Conservation (phyloP, 2,888 invertebrate genomes). For the Lasioglossum figueresi region DNA sequence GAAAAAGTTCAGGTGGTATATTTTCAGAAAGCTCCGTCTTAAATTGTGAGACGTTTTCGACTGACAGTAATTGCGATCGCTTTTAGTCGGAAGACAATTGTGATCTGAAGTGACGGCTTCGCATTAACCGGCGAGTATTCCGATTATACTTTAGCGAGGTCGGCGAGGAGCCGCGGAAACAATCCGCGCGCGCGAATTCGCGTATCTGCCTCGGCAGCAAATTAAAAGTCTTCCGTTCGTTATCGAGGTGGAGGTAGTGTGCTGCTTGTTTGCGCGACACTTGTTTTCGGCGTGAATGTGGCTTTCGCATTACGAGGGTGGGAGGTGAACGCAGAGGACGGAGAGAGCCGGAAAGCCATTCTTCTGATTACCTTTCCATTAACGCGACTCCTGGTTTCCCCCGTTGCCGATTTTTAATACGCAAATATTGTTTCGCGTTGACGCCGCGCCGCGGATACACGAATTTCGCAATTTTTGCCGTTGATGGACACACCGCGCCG, state of each 20-base stretch:
- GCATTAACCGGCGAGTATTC: not conserved
- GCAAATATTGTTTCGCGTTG: slow-evolving; percentile 25
- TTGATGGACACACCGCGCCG: slow-evolving; percentile 13
- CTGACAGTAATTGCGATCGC: no score
- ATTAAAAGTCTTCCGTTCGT: slow-evolving; percentile 29
- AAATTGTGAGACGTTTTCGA: not conserved
- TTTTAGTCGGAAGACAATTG: not conserved
- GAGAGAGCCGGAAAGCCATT: slow-evolving; percentile 29
- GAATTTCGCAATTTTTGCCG: slow-evolving; percentile 32
- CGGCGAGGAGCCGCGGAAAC: not conserved
- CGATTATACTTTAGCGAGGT: not conserved
- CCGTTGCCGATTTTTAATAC: not conserved
- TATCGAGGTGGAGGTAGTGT: not conserved
- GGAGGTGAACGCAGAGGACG: not conserved
- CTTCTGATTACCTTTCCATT: slow-evolving; percentile 51
- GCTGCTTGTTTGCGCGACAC: slow-evolving; percentile 27
- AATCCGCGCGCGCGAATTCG: not conserved
- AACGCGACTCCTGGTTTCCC: not conserved
- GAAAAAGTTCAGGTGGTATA: not conserved
- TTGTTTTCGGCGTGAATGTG: slow-evolving; percentile 12
- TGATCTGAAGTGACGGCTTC: no score
- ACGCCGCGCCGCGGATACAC: slow-evolving; percentile 16
- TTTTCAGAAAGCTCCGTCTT: not conserved
- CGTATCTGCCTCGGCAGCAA: not conserved
- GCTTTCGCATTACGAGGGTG: slow-evolving; percentile 24